These are phyloP conservation scores for Knipowitschia caucasica DNA, from an alignment of 2,797 vertebrate genomes.

Conservation along the genomic window DNA sequence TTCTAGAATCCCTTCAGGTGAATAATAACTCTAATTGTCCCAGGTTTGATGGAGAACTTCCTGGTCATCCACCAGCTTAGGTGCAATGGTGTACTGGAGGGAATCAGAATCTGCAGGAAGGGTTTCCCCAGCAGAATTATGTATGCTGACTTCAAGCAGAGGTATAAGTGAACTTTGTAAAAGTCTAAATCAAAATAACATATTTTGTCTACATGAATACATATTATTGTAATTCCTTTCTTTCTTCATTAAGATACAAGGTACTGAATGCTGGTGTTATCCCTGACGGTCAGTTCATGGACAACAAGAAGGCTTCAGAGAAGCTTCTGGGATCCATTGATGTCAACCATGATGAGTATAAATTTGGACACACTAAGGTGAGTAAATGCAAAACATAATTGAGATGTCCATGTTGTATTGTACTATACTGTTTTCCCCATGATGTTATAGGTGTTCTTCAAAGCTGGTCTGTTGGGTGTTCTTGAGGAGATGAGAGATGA, in stretches of 20 bases:
- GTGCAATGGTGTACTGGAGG: conserved; percentile 10
- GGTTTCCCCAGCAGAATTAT: conserved; percentile 13
- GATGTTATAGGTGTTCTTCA: too few relatives aligned
- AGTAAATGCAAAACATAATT: too few relatives aligned
- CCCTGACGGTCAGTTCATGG: conserved; percentile 1
- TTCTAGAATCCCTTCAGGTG: too few relatives aligned
- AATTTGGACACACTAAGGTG: conserved; percentile 6
- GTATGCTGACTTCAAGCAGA: conserved; percentile 50
- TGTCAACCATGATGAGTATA: conserved; percentile 2
- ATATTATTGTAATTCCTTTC: too few relatives aligned
- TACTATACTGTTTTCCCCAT: too few relatives aligned
- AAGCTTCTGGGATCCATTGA: conserved; percentile 8
- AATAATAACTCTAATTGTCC: neutral
- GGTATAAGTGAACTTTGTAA: too few relatives aligned
- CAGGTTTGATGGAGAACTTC: conserved; percentile 15
- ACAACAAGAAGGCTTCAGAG: conserved; percentile 11
- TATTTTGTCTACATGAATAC: too few relatives aligned
- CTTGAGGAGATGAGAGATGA: too few relatives aligned
- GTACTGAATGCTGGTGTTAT: conserved; percentile 4
- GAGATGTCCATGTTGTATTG: too few relatives aligned
- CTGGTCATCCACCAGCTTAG: conserved; percentile 13
- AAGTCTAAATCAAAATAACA: too few relatives aligned
- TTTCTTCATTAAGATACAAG: too few relatives aligned
- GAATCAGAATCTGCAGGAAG: conserved; percentile 10
- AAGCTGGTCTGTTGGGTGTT: too few relatives aligned